Evolutionary conservation across 2,797 vertebrate species (phyloP), one percentile per base, ranked within the genome.

Genomic region (Enteromius afrohamiltoni): DNA sequence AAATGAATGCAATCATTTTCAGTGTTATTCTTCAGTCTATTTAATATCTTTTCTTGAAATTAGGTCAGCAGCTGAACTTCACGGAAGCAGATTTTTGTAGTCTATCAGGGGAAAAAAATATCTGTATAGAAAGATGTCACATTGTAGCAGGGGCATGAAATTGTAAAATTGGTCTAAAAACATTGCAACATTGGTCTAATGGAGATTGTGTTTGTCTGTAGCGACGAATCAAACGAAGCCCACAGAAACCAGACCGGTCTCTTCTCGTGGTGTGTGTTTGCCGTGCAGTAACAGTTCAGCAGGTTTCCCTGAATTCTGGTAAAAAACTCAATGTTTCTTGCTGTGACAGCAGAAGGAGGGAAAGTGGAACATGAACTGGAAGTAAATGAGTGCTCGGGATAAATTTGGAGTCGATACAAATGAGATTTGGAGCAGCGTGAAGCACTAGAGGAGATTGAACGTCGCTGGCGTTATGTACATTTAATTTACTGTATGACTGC

Each of bases 401-500:
- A 73, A 73, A 73, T 73, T 73, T 73, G 70, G 70, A 73, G 45
- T 73, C 70, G 17, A 73, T 73, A 73, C 70, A 73, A 73, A 73
- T 73, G 70, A 73, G 70, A 73, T 73, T 73, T 73, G 70, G 70
- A 51, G 70, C 70, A 73, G 70, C 26, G 70, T 6, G 47, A 51
- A 73, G 45, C 70, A 73, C 70, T 73, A 49, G 70, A 73, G 45
- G 47, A 73, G 70, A 73, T 73, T 73, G 70, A 73, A 73, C 70
- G 21, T 51, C 26, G 3, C 45, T 73, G 70, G 17, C 26, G 9
- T 31, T 13, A 13, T 73, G 47, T 16, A 53, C 49, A 37, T 60
- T 73, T 71, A 21, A 69, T 58, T 88, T 49, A 87, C 71, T 89
- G 51, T 76, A 5, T 67, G 3, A 87, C 83, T 51, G 45, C 83